A percentile compares a stretch with the other conserved stretches of the same genome.
These are phyloP conservation scores for Mycteria americana DNA, from an alignment of 2,797 vertebrate species.

Conservation along the genomic window DNA sequence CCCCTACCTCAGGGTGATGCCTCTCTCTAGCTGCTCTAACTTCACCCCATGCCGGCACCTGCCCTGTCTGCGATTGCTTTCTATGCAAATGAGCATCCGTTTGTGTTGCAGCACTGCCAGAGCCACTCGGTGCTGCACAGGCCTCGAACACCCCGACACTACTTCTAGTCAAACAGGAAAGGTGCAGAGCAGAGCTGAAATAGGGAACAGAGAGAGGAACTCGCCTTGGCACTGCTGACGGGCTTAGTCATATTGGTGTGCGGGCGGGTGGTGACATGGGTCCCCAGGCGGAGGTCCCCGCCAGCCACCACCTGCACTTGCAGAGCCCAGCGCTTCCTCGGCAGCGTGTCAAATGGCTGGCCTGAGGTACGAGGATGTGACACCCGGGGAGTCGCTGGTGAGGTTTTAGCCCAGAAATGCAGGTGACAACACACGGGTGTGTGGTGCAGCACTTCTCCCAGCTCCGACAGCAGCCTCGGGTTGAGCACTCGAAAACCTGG, in stretches of 20 bases:
- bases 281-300: not conserved
- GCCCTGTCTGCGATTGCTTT: not conserved
- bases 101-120: accelerated
- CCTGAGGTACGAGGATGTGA: accelerated
- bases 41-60: not conserved
- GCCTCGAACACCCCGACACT: too few species aligned
- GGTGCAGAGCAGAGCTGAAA: not conserved
- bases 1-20: too few species aligned
- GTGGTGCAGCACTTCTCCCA: not conserved
- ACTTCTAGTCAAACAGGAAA: not conserved
- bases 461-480: accelerated
- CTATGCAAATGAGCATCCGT: accelerated
- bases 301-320: accelerated
- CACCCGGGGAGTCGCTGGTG: accelerated
- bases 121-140: not conserved
- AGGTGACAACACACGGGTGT: accelerated
- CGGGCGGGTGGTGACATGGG: accelerated
- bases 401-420: not conserved
- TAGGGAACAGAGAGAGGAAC: not conserved
- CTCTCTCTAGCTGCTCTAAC: not conserved
- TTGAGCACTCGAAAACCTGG: accelerated
- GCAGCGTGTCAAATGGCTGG: not conserved
- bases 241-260: not conserved
- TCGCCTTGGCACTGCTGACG: accelerated
- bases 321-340: not conserved